phyloP scores from a whole-genome alignment of 2,888 invertebrate species.

The Pherbina coryleti region DNA sequence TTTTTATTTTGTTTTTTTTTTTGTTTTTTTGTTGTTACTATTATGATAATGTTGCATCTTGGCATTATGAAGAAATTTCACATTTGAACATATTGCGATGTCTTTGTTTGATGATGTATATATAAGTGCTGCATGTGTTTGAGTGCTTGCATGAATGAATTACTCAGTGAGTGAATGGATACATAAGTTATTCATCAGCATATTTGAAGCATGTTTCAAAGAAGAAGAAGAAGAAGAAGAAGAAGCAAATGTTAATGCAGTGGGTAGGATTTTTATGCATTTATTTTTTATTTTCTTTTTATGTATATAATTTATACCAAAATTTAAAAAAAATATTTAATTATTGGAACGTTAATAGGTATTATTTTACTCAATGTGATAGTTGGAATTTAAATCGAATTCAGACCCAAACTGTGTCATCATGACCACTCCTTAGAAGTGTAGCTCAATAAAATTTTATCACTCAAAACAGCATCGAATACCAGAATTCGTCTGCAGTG shows the following conservation, averaged over 20 bases:
- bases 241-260: too few relatives aligned
- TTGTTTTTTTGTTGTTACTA: neutral
- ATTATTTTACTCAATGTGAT: too few relatives aligned
- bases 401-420: too few relatives aligned
- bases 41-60: neutral
- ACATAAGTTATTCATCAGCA: neutral
- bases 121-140: neutral
- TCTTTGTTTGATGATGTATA: neutral
- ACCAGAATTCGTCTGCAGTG: neutral
- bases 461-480: neutral
- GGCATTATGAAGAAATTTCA: neutral
- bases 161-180: neutral
- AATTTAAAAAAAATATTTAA: too few relatives aligned
- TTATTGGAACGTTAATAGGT: too few relatives aligned
- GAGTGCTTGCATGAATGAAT: neutral
- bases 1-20: neutral
- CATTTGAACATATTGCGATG: neutral
- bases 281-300: too few relatives aligned
- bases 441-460: neutral
- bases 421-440: neutral
- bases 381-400: too few relatives aligned
- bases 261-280: too few relatives aligned
- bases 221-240: too few relatives aligned
- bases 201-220: neutral
- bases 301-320: too few relatives aligned